Conservation (phyloP, 2,113 vertebrate species). For the Chaetodon auriga region DNA sequence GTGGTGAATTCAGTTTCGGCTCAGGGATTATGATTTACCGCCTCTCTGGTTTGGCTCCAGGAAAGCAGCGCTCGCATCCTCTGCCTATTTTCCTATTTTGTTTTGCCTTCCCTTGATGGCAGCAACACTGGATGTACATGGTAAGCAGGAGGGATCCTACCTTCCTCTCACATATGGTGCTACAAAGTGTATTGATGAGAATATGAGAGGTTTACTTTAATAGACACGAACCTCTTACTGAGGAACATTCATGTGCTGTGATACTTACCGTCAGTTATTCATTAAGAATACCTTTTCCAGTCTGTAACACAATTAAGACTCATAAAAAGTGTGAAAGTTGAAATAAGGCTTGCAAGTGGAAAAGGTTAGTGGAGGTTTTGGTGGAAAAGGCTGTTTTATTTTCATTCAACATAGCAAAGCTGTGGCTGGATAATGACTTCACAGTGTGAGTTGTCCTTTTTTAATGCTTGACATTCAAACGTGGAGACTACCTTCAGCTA, state of each 20-base stretch:
- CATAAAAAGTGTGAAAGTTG: not conserved
- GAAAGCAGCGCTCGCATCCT: constrained; percentile 58
- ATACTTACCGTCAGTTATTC: not conserved
- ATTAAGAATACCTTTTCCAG: not conserved
- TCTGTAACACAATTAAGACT: not conserved
- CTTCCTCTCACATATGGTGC: constrained; percentile 27
- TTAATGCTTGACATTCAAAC: not conserved
- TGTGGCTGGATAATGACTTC: not conserved
- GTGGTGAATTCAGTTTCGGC: constrained; percentile 72
- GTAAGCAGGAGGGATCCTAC: constrained; percentile 8
- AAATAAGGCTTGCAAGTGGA: not conserved
- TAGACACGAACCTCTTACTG: not conserved
- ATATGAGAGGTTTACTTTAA: constrained; percentile 11
- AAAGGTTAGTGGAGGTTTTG: not conserved
- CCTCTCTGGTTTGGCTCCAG: constrained; percentile 56
- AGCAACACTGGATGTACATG: constrained; percentile 20
- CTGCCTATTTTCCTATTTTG: constrained; percentile 55
- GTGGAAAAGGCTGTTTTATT: not conserved
- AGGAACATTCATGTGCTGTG: not conserved
- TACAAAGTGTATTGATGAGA: constrained; percentile 13
- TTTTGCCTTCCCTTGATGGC: constrained; percentile 46
- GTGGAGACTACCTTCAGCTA: not conserved
- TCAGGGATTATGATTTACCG: constrained; percentile 73
- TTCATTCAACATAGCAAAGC: not conserved
- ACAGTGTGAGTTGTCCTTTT: not conserved